Evolutionary conservation across 2,113 vertebrate genomes (phyloP), one percentile per base, ranked within the genome.

Genomic region (Nibea albiflora): DNA sequence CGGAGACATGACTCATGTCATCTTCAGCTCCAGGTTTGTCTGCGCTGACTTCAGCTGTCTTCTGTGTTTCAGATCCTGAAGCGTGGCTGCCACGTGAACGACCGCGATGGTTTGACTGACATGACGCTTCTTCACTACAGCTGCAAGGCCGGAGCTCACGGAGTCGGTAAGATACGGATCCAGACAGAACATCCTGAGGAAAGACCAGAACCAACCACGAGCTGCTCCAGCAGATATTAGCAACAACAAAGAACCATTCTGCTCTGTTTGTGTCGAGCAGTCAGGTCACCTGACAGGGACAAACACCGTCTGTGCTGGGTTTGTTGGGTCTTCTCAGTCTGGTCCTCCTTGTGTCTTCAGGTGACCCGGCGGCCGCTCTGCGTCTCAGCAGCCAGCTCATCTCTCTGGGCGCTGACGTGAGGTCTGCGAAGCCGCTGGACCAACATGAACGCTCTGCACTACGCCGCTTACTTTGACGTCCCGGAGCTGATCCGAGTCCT

Each of bases 111-210:
- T 1, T 89, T 98, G 90, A 98, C 97, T 0, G 97, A 98, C 84
- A 98, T 98, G 97, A 98, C 97, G 0, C 94, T 98, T 35, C 95
- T 98, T 6, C 97, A 98, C 92, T 98, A 98, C 73, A 96, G 97
- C 14, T 98, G 97, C 82, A 98, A 98, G 89, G 97, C 97, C 0
- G 97, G 97, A 1, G 97, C 97, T 0, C 97, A 98, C 0, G 97
- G 97, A 76, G 97, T 98, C 0, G 97, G 97, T 98, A 47, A 94
- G 96, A 47, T 1, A 46, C 15, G 31, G 31, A 35, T 35, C 31
- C 35, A 39, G 8, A 58, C 15, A 28, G 24, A 28, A 17, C 15
- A 58, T 28, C 56, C 24, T 1, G 22, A 2, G 11, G 14, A 56
- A 56, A 24, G 17, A 49, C 49, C n/a, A 16, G 16, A 58, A 58